Conservation (phyloP, 1,140 invertebrate genomes). For the Meloidogyne exigua region DNA sequence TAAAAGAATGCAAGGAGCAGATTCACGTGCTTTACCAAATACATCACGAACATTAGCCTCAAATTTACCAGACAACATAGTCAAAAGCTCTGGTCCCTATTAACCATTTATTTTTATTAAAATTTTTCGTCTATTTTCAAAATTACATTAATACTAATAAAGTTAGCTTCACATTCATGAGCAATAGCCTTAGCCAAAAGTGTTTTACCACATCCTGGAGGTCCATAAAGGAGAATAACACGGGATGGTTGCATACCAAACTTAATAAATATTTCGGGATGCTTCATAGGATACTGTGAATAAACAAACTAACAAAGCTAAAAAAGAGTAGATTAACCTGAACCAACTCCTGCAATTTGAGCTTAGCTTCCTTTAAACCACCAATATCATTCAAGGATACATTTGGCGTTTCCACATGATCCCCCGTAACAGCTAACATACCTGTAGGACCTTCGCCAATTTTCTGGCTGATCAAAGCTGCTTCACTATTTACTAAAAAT, state of each 20-base stretch:
- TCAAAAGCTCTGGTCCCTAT: constrained; percentile 89
- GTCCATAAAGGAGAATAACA: constrained; percentile 94
- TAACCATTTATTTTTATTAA: neutral
- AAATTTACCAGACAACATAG: constrained; percentile 99
- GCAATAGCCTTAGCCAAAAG: constrained; percentile 97
- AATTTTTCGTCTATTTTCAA: neutral
- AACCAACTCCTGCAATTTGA: constrained; percentile 49
- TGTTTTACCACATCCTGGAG: constrained; percentile 83
- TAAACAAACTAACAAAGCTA: no score
- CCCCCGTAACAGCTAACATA: no score
- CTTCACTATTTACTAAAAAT: no score
- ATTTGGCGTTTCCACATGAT: constrained; percentile 95
- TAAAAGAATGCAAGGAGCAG: constrained; percentile 97
- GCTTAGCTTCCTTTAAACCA: constrained; percentile 89
- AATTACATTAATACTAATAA: constrained; percentile 93
- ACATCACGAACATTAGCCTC: constrained; percentile 99
- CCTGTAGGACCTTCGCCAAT: no score
- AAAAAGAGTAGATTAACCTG: constrained; percentile 19
- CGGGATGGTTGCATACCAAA: constrained; percentile 99
- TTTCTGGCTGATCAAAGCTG: no score
- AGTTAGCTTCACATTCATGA: constrained; percentile 99
- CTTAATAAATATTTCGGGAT: constrained; percentile 99
- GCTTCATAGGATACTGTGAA: constrained; percentile 90
- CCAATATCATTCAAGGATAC: constrained; percentile 97
- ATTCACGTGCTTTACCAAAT: constrained; percentile 98